A percentile compares a stretch with the other conserved stretches of the same genome.
phyloP scores from a whole-genome alignment of 1,140 invertebrate genomes.

The Philopotamus ludificatus region DNA sequence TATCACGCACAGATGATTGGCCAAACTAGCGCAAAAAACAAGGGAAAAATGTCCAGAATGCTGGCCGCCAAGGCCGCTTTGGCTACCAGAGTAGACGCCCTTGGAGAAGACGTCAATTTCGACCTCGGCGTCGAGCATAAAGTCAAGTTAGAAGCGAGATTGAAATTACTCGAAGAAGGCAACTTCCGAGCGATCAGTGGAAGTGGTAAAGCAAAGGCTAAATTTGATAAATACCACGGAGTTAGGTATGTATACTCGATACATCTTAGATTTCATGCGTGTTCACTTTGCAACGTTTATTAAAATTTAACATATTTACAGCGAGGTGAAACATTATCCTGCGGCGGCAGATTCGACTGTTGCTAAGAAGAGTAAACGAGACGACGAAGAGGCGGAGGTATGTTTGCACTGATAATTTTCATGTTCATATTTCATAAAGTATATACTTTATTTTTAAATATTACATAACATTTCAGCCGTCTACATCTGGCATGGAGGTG shows the following conservation, averaged over 20 bases:
- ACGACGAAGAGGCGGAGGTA: conserved; percentile 12
- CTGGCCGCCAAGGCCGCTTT: conserved; percentile 93
- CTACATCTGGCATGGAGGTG: too few species aligned
- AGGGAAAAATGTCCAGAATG: conserved; percentile 95
- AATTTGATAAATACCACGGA: conserved; percentile 88
- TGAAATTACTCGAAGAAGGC: conserved; percentile 82
- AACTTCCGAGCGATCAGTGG: conserved; percentile 81
- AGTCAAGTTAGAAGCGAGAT: conserved; percentile 78
- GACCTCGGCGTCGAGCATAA: conserved; percentile 85
- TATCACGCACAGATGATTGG: conserved; percentile 95
- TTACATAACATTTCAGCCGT: not conserved
- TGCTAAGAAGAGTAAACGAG: conserved; percentile 9
- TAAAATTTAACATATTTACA: conserved; percentile 16
- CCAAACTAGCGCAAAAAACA: conserved; percentile 82
- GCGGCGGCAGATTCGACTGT: conserved; percentile 37
- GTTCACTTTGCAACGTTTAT: too few species aligned
- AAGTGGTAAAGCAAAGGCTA: conserved; percentile 80
- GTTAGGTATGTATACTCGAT: conserved; percentile 60
- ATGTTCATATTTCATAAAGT: not conserved
- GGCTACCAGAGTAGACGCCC: conserved; percentile 91
- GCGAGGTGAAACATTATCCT: conserved; percentile 38
- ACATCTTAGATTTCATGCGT: not conserved
- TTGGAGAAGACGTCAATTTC: conserved; percentile 82
- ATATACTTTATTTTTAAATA: not conserved
- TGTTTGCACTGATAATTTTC: not conserved